Conservation (phyloP, 2,888 invertebrate species). For the Pseudococcus jackbeardsleyi region DNA sequence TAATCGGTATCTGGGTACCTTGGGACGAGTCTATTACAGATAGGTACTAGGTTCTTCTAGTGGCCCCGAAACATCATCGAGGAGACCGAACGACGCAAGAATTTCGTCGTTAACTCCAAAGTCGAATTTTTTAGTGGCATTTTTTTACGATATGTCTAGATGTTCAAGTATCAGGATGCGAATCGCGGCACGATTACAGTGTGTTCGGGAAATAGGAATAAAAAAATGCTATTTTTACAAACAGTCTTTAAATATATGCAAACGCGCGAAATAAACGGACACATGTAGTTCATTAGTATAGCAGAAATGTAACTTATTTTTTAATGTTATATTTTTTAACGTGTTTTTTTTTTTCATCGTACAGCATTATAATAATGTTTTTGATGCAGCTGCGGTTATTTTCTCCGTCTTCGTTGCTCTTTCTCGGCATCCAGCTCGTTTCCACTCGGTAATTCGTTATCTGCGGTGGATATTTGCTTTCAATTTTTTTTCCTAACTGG, state of each 20-base stretch:
- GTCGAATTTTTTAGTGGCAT: too few relatives aligned
- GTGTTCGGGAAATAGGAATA: not conserved
- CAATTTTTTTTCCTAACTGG: constrained; percentile 54
- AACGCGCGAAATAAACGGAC: constrained; percentile 11
- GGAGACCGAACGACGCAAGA: too few relatives aligned
- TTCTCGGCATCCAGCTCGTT: not conserved
- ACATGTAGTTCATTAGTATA: constrained; percentile 38
- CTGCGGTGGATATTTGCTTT: constrained; percentile 52
- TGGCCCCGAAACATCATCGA: too few relatives aligned
- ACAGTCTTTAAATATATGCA: constrained; percentile 1
- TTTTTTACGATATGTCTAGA: constrained; percentile 9
- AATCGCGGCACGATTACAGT: not conserved
- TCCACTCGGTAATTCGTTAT: constrained; percentile 15
- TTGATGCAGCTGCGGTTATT: constrained; percentile 46
- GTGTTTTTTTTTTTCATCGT: not conserved
- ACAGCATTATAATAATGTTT: not conserved
- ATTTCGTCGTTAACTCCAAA: too few relatives aligned
- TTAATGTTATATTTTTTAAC: constrained; percentile 21
- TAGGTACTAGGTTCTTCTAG: too few relatives aligned
- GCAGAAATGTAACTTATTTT: not conserved
- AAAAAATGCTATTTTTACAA: constrained; percentile 45
- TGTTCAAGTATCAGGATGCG: not conserved
- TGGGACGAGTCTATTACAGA: not conserved
- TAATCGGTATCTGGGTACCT: not conserved
- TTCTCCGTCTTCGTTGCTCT: not conserved